Evolutionary conservation across 2,113 vertebrate species (phyloP).

Genomic region (Nycticorax nycticorax): DNA sequence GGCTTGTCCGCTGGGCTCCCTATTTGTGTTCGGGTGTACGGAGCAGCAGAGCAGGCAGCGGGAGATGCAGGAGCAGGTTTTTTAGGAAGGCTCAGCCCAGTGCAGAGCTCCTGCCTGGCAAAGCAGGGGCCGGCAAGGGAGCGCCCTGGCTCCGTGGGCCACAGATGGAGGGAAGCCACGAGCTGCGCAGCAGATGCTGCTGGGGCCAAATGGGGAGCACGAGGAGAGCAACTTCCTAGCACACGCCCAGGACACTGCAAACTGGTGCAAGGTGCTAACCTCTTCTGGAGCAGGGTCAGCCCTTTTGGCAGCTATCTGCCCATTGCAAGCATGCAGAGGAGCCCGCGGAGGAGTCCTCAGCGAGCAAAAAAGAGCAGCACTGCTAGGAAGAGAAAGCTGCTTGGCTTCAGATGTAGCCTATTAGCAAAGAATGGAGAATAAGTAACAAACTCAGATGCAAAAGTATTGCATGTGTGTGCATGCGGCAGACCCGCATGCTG

Average conservation of each 20-base stretch:
- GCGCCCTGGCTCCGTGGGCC: rapidly evolving
- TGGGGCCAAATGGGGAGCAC: neutral
- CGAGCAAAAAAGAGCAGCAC: neutral
- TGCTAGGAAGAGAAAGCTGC: neutral
- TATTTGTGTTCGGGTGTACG: rapidly evolving
- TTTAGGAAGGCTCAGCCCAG: neutral
- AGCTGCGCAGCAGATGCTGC: neutral
- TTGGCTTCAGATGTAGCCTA: neutral
- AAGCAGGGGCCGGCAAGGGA: neutral
- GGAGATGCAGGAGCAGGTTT: neutral
- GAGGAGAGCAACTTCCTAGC: neutral
- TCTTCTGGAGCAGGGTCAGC: neutral
- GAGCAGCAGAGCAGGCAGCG: neutral
- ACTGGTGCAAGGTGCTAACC: neutral
- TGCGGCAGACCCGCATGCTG: rapidly evolving
- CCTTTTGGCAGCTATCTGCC: neutral
- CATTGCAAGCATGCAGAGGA: neutral
- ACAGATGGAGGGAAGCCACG: rapidly evolving
- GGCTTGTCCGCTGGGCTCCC: neutral
- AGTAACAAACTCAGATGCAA: neutral
- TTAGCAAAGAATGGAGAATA: neutral
- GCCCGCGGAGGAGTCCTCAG: neutral
- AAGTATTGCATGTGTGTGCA: neutral
- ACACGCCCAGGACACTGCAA: neutral
- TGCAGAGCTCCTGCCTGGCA: neutral